Conservation (phyloP, 2,113 vertebrate genomes). For the Garra rufa region DNA sequence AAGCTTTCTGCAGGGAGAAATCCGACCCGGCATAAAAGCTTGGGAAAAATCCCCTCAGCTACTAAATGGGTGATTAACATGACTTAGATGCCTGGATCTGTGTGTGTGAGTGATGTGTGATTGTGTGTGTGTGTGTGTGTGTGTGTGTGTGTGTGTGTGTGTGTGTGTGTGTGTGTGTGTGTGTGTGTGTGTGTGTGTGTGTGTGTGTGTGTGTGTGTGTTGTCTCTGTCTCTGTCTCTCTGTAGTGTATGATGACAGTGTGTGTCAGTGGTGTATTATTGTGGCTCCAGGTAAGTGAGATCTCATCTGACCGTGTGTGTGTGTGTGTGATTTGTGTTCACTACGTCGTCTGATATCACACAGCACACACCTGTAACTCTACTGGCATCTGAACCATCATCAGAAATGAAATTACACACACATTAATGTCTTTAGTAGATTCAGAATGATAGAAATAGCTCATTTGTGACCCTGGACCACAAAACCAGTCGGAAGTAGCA, state of each 20-base stretch:
- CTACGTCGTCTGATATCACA: background rate
- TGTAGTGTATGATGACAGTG: slow-evolving; percentile 57
- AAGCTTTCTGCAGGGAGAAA: slow-evolving; percentile 33
- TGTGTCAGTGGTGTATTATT: slow-evolving; percentile 59
- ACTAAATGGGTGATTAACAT: slow-evolving; percentile 49
- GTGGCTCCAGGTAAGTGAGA: slow-evolving; percentile 59
- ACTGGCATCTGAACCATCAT: background rate
- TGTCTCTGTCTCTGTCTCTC: slow-evolving; percentile 31
- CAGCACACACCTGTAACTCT: background rate
- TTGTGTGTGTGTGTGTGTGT: slow-evolving; percentile 8
- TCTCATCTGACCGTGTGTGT: slow-evolving; percentile 35
- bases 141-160: too few species aligned
- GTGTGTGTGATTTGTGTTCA: slow-evolving; percentile 44
- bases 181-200: too few species aligned
- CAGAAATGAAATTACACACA: slow-evolving; percentile 42
- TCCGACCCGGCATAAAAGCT: slow-evolving; percentile 41
- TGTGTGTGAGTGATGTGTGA: background rate
- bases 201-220: too few species aligned
- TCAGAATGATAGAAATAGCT: background rate
- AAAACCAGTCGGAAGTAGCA: too few species aligned
- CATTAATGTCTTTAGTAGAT: background rate
- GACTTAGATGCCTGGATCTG: slow-evolving; percentile 35
- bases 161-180: too few species aligned
- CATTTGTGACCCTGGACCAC: too few species aligned
- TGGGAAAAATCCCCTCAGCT: slow-evolving; percentile 45